phyloP scores from a whole-genome alignment of 2,888 invertebrate species.

The Diaprepes abbreviatus region DNA sequence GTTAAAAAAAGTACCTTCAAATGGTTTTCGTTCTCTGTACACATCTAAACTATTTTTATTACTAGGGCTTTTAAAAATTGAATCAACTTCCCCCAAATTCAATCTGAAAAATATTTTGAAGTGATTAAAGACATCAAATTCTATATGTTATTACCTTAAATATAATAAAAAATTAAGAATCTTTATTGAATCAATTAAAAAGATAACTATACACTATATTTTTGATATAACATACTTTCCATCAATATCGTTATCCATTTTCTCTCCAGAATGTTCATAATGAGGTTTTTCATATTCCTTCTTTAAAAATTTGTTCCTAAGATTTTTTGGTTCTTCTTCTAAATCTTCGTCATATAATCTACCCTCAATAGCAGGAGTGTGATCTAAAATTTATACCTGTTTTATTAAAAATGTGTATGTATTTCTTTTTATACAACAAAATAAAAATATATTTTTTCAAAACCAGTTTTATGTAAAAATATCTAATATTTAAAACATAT shows the following conservation, averaged over 20 bases:
- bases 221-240: slow-evolving; percentile 48
- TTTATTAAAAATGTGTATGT: too few species aligned
- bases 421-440: too few species aligned
- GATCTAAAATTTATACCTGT: slow-evolving; percentile 5
- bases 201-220: too few species aligned
- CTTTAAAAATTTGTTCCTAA: slow-evolving; percentile 72
- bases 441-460: too few species aligned
- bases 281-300: slow-evolving; percentile 63
- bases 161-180: too few species aligned
- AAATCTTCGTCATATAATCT: slow-evolving; percentile 20
- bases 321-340: slow-evolving; percentile 52
- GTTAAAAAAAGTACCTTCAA: slow-evolving; percentile 64
- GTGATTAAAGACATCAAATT: too few species aligned
- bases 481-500: too few species aligned
- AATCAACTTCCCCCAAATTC: slow-evolving; percentile 24
- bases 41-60: background rate
- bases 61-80: slow-evolving; percentile 23
- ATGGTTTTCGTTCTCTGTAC: slow-evolving; percentile 1
- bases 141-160: too few species aligned
- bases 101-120: slow-evolving; percentile 23
- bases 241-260: slow-evolving; percentile 59
- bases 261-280: slow-evolving; percentile 56
- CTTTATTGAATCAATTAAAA: too few species aligned
- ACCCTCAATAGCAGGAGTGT: slow-evolving; percentile 37
- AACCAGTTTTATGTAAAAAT: too few species aligned